These are phyloP conservation scores for Benitochromis conjunctus DNA, from an alignment of 2,113 vertebrate species.

Conservation along the genomic window DNA sequence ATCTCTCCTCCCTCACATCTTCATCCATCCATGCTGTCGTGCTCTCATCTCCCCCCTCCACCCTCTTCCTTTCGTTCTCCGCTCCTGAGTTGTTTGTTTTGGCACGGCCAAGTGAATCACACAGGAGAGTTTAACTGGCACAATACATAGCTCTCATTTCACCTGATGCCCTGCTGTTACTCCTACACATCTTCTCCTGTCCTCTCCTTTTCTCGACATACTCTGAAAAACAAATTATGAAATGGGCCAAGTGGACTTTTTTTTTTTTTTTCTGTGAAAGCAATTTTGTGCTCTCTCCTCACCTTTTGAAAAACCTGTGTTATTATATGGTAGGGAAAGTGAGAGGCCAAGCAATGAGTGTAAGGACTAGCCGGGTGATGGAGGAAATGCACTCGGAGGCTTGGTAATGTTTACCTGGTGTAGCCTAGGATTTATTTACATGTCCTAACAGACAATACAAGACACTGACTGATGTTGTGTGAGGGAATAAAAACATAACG, in stretches of 20 bases:
- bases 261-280: neutral
- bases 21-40: constrained; percentile 36
- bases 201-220: neutral
- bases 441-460: neutral
- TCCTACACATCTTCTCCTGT: neutral
- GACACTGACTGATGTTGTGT: neutral
- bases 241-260: neutral
- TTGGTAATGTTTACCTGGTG: neutral
- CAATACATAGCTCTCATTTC: constrained; percentile 13
- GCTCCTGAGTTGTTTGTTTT: constrained; percentile 50
- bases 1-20: constrained; percentile 39
- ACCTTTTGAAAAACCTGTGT: neutral
- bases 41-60: constrained; percentile 17
- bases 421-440: neutral
- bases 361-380: neutral
- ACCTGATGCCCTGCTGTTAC: constrained; percentile 27
- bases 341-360: neutral
- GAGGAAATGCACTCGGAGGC: neutral
- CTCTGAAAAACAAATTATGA: neutral
- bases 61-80: neutral
- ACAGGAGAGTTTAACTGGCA: constrained; percentile 46
- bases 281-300: neutral
- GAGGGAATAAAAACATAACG: neutral
- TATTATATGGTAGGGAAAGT: neutral
- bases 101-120: constrained; percentile 34